Evolutionary conservation across 2,797 vertebrate species (phyloP).

Genomic region (Eidolon dupreanum): DNA sequence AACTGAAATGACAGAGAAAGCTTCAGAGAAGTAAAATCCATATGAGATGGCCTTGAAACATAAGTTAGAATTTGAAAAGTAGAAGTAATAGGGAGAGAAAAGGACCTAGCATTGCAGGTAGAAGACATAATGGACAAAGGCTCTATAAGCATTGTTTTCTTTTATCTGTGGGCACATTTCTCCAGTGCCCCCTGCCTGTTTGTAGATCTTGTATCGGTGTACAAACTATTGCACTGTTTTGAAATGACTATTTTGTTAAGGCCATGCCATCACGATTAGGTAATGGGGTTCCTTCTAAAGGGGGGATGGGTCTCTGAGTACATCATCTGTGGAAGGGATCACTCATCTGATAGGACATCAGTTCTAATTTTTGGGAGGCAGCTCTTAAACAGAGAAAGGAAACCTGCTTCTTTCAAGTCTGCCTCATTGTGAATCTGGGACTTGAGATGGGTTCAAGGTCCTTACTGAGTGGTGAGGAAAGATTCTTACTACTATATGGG

Average conservation of each 20-base stretch:
- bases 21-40: background rate
- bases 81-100: background rate
- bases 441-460: background rate
- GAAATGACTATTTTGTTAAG: background rate
- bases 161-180: background rate
- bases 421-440: background rate
- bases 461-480: background rate
- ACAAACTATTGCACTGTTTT: background rate
- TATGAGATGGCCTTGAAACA: background rate
- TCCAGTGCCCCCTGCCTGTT: background rate
- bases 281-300: background rate
- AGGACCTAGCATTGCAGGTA: background rate
- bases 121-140: background rate
- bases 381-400: background rate
- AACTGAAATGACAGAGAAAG: background rate
- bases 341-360: background rate
- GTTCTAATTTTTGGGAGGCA: background rate
- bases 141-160: background rate
- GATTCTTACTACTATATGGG: background rate
- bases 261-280: background rate
- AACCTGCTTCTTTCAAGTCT: background rate
- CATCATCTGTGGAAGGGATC: background rate
- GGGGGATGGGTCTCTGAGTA: background rate
- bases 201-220: background rate
- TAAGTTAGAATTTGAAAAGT: background rate